Base-by-base conservation (phyloP, 2,888 invertebrate species). In the Cephus nigrinus region DNA sequence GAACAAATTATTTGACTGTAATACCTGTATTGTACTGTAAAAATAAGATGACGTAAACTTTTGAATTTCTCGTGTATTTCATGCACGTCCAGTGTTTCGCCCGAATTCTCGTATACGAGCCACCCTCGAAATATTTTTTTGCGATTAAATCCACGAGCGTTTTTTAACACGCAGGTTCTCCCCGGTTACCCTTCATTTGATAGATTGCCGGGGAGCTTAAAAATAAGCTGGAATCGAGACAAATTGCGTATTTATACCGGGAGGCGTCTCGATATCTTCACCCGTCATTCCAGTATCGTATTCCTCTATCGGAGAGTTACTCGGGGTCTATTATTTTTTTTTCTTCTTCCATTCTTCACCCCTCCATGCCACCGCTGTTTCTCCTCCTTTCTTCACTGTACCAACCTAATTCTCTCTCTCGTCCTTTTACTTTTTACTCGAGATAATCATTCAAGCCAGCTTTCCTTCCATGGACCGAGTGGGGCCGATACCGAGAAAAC, bases 381-480 rank as follows among this genome's bases (percentile, higher is more conserved):
- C 73, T 55, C 55, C 55, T 55, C 55, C 23, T 55, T 23, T 55
- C 55, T 55, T 55, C 55, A 23, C 55, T 55, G 23, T 55, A 9
- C 55, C 55, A 55, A 55, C 69, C 68, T 75, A 69, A 74, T 33
- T 69, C 55, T 74, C 30, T 76, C 23, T 69, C 75, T 23, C 55
- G 23, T 55, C 23, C 23, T 73, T 36, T 69, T 40, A 68, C 73
- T 71, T 73, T 71, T 76, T 74, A 73, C 68, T 77, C 77, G 71
- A 36, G 35, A 69, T 78, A 78, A 80, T 78, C 78, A 75, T 80
- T 76, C 69, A 68, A 77, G 55, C 73, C 79, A 78, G 78, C 75
- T 79, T 79, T 77, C 75, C 33, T 73, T 73, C 71, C 69, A 35
- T 55, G 55, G 55, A 55, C 12, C 32, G 31, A 69, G 35, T 23